Evolutionary conservation across 2,113 vertebrate species (phyloP).

Genomic region (Vombatus ursinus): DNA sequence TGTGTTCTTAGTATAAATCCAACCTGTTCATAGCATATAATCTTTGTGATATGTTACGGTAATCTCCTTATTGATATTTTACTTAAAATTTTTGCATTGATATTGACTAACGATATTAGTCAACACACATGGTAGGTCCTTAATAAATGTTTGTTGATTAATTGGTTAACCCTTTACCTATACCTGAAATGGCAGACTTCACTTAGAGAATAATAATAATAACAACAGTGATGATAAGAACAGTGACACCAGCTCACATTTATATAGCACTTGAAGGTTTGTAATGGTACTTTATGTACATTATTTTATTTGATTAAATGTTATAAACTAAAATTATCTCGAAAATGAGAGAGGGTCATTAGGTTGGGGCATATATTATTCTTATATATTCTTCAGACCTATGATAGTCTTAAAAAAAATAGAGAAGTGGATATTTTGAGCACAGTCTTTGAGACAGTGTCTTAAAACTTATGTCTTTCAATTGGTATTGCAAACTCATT

Average conservation of each 20-base stretch:
- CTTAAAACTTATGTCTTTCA: slow-evolving; percentile 21
- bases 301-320: background rate
- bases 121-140: background rate
- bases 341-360: background rate
- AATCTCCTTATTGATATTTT: background rate
- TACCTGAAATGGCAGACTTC: background rate
- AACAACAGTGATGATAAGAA: background rate
- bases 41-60: background rate
- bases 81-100: background rate
- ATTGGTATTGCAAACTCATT: background rate
- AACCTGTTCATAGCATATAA: background rate
- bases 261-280: background rate
- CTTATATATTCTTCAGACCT: background rate
- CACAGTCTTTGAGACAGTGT: slow-evolving; percentile 29
- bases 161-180: background rate
- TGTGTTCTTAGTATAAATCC: background rate
- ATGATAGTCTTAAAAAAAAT: background rate
- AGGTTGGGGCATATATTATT: background rate
- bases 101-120: background rate
- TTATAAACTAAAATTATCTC: background rate
- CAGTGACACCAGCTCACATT: background rate
- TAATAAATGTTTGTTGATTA: background rate
- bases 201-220: background rate
- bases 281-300: background rate
- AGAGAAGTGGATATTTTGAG: background rate